phyloP scores from a whole-genome alignment of 1,140 invertebrate genomes.

The Drosophila gunungcola region DNA sequence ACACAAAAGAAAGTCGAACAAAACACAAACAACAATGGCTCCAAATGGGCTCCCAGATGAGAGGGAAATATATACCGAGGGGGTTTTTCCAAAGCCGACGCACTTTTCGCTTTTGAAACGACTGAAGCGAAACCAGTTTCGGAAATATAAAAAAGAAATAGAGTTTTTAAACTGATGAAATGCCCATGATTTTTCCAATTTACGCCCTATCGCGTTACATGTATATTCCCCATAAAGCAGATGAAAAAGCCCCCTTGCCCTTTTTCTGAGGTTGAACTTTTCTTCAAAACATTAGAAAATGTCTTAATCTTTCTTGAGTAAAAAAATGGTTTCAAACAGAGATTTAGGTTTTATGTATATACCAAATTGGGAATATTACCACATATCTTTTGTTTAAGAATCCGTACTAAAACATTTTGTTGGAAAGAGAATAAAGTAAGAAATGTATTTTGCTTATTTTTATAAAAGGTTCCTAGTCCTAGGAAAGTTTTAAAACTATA shows the following conservation, averaged over 20 bases:
- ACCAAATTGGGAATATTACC: no score
- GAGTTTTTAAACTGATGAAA: constrained; percentile 61
- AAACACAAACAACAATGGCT: constrained; percentile 43
- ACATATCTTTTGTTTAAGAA: no score
- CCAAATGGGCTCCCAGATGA: constrained; percentile 17
- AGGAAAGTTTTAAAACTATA: no score
- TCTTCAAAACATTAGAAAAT: background rate
- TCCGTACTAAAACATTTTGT: no score
- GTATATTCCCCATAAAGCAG: constrained; percentile 1
- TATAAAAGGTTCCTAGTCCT: no score
- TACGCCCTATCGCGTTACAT: constrained; percentile 39
- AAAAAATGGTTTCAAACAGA: no score
- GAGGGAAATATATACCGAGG: background rate
- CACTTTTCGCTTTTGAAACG: constrained; percentile 73
- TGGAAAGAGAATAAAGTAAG: no score
- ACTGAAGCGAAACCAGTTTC: constrained; percentile 63
- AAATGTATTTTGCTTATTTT: no score
- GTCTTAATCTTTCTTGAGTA: no score
- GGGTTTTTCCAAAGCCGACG: constrained; percentile 46
- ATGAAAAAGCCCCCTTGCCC: background rate
- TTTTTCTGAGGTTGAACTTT: background rate
- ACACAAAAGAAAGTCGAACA: constrained; percentile 62
- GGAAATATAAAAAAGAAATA: constrained; percentile 23
- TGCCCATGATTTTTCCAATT: constrained; percentile 68
- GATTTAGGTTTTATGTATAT: no score